Evolutionary conservation across 2,113 vertebrate species (phyloP).

Genomic region (Lamprologus callipterus): DNA sequence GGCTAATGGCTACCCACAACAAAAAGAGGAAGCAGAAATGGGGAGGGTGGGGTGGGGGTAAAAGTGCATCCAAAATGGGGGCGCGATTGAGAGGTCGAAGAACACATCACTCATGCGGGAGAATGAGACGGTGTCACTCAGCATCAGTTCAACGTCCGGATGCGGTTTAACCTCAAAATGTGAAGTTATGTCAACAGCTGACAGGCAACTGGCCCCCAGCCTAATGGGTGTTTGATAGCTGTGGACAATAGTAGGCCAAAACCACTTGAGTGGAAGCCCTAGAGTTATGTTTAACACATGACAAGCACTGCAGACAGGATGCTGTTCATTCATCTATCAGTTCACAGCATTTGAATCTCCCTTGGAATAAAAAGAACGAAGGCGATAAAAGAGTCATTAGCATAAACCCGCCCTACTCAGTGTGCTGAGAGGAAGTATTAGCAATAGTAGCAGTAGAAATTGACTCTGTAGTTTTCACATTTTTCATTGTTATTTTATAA

Average conservation of each 20-base stretch:
- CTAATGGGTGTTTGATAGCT: conserved; percentile 69
- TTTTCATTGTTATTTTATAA: background rate
- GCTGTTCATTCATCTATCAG: conserved; percentile 57
- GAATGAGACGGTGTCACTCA: conserved; percentile 16
- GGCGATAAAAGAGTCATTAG: conserved; percentile 37
- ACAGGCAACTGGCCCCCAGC: conserved; percentile 55
- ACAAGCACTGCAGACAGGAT: conserved; percentile 34
- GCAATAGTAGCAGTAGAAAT: background rate
- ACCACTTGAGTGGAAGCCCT: conserved; percentile 51
- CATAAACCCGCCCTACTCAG: conserved; percentile 45
- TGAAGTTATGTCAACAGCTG: conserved; percentile 56
- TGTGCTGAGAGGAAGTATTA: conserved; percentile 10
- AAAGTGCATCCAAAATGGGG: conserved; percentile 5
- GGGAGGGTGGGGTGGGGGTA: background rate
- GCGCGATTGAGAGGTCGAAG: conserved; percentile 4
- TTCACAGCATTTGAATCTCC: conserved; percentile 43
- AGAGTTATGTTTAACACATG: conserved; percentile 43
- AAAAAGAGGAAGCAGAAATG: background rate
- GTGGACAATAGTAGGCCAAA: conserved; percentile 27
- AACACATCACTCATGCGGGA: conserved; percentile 10
- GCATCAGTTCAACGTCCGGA: conserved; percentile 16
- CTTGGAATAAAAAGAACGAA: background rate
- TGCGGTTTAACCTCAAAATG: background rate
- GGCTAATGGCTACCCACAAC: conserved; percentile 31
- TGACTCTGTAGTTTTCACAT: background rate